Conservation (phyloP, 2,797 vertebrate genomes). For the Zenarchopterus dispar region DNA sequence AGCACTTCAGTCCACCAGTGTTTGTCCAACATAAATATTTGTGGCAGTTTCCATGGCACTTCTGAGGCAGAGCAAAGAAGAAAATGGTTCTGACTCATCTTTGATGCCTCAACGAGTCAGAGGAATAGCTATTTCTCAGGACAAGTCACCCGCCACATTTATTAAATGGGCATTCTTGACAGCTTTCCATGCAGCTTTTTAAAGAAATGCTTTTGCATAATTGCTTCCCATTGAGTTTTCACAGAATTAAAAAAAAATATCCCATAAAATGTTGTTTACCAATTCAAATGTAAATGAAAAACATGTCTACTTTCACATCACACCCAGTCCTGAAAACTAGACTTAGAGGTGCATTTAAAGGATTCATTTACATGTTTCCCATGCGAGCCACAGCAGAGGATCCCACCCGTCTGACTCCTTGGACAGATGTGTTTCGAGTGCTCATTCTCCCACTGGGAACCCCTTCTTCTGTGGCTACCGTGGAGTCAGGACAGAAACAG, state of each 20-base stretch:
- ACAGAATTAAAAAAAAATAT: constrained; percentile 11
- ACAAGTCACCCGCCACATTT: constrained; percentile 63
- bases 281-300: constrained; percentile 45
- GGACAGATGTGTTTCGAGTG: constrained; percentile 60
- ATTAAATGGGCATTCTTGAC: constrained; percentile 43
- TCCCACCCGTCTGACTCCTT: constrained; percentile 62
- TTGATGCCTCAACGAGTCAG: constrained; percentile 80
- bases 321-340: constrained; percentile 62
- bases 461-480: constrained; percentile 69
- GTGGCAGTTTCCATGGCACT: constrained; percentile 86
- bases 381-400: constrained; percentile 55
- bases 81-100: constrained; percentile 79
- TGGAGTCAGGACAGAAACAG: constrained; percentile 72
- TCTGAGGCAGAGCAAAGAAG: constrained; percentile 61
- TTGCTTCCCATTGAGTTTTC: constrained; percentile 33
- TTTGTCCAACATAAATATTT: constrained; percentile 87
- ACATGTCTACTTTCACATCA: constrained; percentile 63
- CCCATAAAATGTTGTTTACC: constrained; percentile 56
- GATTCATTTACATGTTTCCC: constrained; percentile 67
- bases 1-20: constrained; percentile 68
- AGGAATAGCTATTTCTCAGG: constrained; percentile 79
- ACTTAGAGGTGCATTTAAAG: constrained; percentile 68
- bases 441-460: constrained; percentile 70
- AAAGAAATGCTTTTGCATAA: constrained; percentile 23
- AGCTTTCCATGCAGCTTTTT: constrained; percentile 47